Evolutionary conservation across 1,140 invertebrate genomes (phyloP), one percentile per base, ranked within the genome.

Genomic region (Trichoplusia ni): DNA sequence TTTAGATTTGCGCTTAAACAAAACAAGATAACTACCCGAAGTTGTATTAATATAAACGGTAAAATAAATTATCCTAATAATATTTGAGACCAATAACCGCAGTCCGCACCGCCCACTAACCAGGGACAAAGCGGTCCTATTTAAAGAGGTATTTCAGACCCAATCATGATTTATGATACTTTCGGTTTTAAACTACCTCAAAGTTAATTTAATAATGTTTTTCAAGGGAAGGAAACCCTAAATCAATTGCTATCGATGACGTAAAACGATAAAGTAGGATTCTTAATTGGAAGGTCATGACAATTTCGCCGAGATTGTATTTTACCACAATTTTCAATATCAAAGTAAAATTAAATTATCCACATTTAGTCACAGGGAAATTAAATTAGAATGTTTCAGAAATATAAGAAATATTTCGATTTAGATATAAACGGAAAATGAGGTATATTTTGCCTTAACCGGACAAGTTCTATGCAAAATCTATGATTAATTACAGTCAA

Each of bases 41-140:
- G n/a, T n/a, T n/a, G n/a, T n/a, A n/a, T n/a, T n/a, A n/a, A n/a
- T n/a, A n/a, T n/a, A n/a, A n/a, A n/a, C n/a, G n/a, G n/a, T n/a
- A n/a, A n/a, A n/a, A n/a, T n/a, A n/a, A n/a, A n/a, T n/a, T n/a
- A n/a, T n/a, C n/a, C n/a, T n/a, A 25, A 8, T 16, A 49, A 8
- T 25, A 49, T 49, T 49, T 29, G 25, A 18, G 29, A 49, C 46
- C 46, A 49, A 49, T 49, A 49, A 49, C 46, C 46, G 13, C 46
- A 49, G n/a, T 27, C 13, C 46, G 46, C 27, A 8, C 13, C 46
- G 46, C 46, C 46, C 46, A 49, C 46, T 25, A 49, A 49, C 18
- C 44, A 47, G 44, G 5, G 19, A 49, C 46, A 49, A 31, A 31
- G 29, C 25, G 29, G 29, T 29, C 25, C 25, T 29, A 27, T 49